Conservation (phyloP, 2,113 vertebrate species). For the Lichenostomus cassidix region DNA sequence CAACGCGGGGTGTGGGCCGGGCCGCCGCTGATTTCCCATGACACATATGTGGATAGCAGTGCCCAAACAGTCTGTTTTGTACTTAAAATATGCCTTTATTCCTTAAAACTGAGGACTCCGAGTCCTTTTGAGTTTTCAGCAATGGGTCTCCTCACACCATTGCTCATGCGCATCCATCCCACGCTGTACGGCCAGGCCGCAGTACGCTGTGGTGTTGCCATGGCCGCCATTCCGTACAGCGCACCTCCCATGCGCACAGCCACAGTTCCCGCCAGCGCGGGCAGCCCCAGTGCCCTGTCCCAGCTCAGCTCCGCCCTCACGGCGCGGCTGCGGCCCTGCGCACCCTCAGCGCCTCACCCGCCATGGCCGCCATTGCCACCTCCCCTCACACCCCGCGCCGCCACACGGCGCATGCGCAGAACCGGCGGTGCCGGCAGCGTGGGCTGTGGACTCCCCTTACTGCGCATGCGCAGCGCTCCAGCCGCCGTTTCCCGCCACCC, state of each 20-base stretch:
- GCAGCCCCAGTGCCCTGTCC: neutral
- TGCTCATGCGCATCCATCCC: neutral
- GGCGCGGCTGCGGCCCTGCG: neutral
- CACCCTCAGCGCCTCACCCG: neutral
- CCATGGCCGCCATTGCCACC: neutral
- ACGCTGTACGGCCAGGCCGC: neutral
- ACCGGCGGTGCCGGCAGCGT: neutral
- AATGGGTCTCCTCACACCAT: rapidly evolving
- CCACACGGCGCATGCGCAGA: too few species aligned
- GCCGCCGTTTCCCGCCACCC: neutral
- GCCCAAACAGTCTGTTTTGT: neutral
- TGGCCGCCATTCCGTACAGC: neutral
- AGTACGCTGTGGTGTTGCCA: rapidly evolving
- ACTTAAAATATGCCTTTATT: neutral
- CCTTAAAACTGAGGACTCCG: neutral
- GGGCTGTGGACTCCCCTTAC: rapidly evolving
- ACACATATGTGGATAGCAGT: rapidly evolving
- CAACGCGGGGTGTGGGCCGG: rapidly evolving
- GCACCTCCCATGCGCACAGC: neutral
- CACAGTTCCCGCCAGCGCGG: neutral
- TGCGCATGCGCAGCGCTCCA: rapidly evolving
- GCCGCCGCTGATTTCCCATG: neutral
- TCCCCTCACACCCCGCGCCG: neutral
- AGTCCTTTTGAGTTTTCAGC: rapidly evolving
- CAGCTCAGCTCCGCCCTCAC: neutral